Base-by-base conservation (phyloP, 2,888 invertebrate genomes). In the Plusia festucae region DNA sequence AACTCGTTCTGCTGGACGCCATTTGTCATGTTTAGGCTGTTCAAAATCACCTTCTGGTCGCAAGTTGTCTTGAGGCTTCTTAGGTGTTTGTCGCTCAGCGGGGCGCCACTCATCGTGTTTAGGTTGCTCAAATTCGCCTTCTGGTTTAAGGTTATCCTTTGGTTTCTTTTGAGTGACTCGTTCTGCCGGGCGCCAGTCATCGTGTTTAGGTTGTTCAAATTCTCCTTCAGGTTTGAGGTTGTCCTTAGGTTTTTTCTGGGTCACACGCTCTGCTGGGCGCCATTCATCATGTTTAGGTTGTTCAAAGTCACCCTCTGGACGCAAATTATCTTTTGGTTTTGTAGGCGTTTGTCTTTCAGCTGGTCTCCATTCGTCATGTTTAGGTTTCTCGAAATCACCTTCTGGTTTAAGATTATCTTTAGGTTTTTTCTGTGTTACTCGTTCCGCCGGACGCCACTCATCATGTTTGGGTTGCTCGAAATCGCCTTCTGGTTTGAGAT, bases 61-160 rank as follows among this genome's bases (percentile, higher is more conserved):
- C 0, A 97, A 82, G 81, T 96, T 96, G 69, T 96, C 96, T 65
- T 93, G 85, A 9, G 96, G 97, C 74, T 92, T 95, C 57, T 90
- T 95, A 69, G 91, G 95, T 34, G 88, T 88, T 0, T 95, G 95
- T 65, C 91, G 83, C 64, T 95, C 92, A 1, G 94, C 91, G 0
- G 91, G 91, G 2, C 81, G 83, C 89, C 90, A 90, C 62, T 86
- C 73, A 0, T 89, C 69, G 79, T 94, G 70, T 73, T 84, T 82
- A 0, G 84, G 85, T 9, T 83, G 85, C 16, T 96, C 93, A 79
- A 96, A 95, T 0, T 95, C 95, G 0, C 96, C 96, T 77, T 96
- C 96, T 0, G 95, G 93, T 69, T 85, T 88, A 0, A 96, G 79
- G 78, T 96, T 96, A 70, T 96, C 96, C 34, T 87, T 93, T 0